Conservation (phyloP, 2,113 vertebrate species). For the Ammodytes dubius region DNA sequence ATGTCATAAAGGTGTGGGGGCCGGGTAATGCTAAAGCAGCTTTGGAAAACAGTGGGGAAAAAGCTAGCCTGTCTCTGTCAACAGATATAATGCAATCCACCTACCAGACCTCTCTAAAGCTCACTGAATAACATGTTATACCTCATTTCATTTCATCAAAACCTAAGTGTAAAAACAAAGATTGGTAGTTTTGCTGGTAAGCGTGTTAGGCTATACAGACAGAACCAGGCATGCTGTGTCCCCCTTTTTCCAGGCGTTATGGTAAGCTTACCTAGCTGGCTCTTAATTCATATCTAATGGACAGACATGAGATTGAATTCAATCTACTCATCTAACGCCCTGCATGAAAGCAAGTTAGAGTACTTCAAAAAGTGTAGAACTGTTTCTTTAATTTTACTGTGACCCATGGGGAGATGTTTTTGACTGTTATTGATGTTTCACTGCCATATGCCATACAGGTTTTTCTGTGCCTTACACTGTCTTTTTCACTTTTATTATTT, state of each 20-base stretch:
- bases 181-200: not conserved
- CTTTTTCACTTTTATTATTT: constrained; percentile 28
- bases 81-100: not conserved
- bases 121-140: not conserved
- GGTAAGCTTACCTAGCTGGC: not conserved
- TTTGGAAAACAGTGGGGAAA: not conserved
- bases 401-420: constrained; percentile 31
- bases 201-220: not conserved
- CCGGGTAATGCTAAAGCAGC: not conserved
- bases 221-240: not conserved
- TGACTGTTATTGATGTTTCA: constrained; percentile 55
- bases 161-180: not conserved
- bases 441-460: constrained; percentile 59
- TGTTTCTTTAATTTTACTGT: constrained; percentile 32
- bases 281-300: not conserved
- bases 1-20: no score
- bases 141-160: not conserved
- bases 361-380: constrained; percentile 25
- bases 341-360: constrained; percentile 5
- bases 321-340: not conserved
- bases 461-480: constrained; percentile 73
- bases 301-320: not conserved
- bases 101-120: not conserved
- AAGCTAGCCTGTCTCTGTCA: not conserved
- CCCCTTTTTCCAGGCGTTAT: not conserved